A percentile compares a stretch with the other conserved stretches of the same genome.
Evolutionary conservation across 1,140 invertebrate species (phyloP).

Genomic region (Ditylenchus dipsaci): DNA sequence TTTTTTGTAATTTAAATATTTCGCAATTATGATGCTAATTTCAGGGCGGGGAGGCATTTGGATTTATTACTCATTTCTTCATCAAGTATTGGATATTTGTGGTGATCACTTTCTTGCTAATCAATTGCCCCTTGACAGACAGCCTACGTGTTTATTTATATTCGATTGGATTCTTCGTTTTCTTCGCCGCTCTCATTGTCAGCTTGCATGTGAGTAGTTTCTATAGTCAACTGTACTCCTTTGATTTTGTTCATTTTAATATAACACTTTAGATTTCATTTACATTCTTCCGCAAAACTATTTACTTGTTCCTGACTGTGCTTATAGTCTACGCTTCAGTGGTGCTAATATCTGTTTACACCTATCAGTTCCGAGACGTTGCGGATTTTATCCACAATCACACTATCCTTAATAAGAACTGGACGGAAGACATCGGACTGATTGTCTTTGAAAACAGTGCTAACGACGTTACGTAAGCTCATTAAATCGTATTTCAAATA

Average conservation of each 20-base stretch:
- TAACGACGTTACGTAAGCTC: conserved; percentile 17
- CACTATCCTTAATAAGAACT: conserved; percentile 41
- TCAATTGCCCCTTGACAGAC: conserved; percentile 34
- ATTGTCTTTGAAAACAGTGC: conserved; percentile 37
- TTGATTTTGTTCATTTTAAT: too few species aligned
- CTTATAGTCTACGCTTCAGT: conserved; percentile 94
- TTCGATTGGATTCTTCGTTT: conserved; percentile 47
- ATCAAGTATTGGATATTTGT: conserved; percentile 52
- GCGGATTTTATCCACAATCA: conserved; percentile 76
- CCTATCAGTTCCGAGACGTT: conserved; percentile 94
- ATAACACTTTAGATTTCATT: conserved; percentile 73
- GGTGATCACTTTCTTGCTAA: conserved; percentile 44
- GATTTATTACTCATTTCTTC: conserved; percentile 27
- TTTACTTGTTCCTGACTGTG: conserved; percentile 90
- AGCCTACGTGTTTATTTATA: conserved; percentile 34
- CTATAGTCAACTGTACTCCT: neutral
- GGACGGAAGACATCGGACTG: conserved; percentile 49
- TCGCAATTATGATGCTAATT: conserved; percentile 18
- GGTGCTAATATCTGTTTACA: conserved; percentile 88
- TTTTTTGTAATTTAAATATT: neutral
- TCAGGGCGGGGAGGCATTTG: conserved; percentile 26
- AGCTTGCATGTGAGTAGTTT: conserved; percentile 38
- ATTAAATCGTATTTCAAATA: neutral
- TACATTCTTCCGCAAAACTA: conserved; percentile 79
- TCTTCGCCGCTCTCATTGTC: conserved; percentile 45